These are phyloP conservation scores for Epirrita christyi DNA, from an alignment of 2,888 invertebrate species.

Conservation along the genomic window DNA sequence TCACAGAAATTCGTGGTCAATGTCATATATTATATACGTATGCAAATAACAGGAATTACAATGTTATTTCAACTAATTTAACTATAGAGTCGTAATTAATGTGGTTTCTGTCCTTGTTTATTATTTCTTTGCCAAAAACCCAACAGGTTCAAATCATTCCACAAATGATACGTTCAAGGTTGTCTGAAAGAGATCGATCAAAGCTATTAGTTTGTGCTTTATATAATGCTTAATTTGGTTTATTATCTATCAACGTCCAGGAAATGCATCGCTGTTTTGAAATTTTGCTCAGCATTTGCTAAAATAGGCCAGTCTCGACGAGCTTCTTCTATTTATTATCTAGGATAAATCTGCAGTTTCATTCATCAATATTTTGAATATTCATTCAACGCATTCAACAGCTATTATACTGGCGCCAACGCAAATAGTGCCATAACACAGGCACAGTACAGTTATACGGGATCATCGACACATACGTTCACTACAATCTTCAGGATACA, in stretches of 20 bases:
- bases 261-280: conserved; percentile 5
- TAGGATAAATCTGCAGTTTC: conserved; percentile 5
- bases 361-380: conserved; percentile 20
- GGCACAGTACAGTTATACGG: conserved; percentile 20
- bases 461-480: conserved; percentile 23
- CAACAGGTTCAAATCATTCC: neutral
- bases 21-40: neutral
- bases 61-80: conserved; percentile 1
- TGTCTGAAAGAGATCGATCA: no score
- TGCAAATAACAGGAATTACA: neutral
- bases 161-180: no score
- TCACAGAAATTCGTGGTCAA: neutral
- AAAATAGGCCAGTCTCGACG: conserved; percentile 1
- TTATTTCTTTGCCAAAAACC: conserved; percentile 2
- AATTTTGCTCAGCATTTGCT: neutral
- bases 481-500: conserved; percentile 51
- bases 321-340: neutral
- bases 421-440: conserved; percentile 12
- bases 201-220: no score
- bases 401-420: conserved; percentile 14
- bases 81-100: conserved; percentile 1
- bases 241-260: neutral
- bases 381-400: conserved; percentile 13
- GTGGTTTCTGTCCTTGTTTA: conserved; percentile 8
- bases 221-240: no score